These are phyloP conservation scores for Heliconius aoede DNA, from an alignment of 2,888 invertebrate genomes.

Conservation along the genomic window DNA sequence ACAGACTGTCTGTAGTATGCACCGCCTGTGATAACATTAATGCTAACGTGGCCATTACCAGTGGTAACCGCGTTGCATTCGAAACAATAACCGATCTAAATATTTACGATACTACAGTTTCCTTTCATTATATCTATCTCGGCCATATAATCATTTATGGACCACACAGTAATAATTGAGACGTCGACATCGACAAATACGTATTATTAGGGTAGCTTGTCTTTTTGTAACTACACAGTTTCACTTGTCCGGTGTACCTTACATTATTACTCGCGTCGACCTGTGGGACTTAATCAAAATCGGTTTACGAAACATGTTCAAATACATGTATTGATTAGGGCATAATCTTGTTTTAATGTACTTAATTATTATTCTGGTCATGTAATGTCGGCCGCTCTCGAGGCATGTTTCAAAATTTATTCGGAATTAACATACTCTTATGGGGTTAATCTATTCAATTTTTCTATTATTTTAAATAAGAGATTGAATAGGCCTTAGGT, in stretches of 20 bases:
- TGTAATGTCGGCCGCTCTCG: slow-evolving; percentile 57
- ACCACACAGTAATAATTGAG: slow-evolving; percentile 81
- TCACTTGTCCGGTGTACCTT: slow-evolving; percentile 52
- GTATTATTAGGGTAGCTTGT: slow-evolving; percentile 60
- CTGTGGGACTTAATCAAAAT: slow-evolving; percentile 60
- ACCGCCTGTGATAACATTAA: slow-evolving; percentile 67
- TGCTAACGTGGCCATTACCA: slow-evolving; percentile 76
- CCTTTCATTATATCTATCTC: slow-evolving; percentile 61
- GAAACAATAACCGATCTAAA: slow-evolving; percentile 75
- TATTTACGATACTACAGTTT: slow-evolving; percentile 72
- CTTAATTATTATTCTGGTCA: slow-evolving; percentile 67
- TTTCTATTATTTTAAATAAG: slow-evolving; percentile 18
- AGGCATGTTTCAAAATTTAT: slow-evolving; percentile 58
- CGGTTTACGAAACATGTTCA: slow-evolving; percentile 59
- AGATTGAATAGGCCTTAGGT: background rate
- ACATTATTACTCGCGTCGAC: slow-evolving; percentile 53
- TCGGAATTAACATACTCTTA: slow-evolving; percentile 44
- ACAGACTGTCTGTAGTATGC: slow-evolving; percentile 69
- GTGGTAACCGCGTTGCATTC: slow-evolving; percentile 70
- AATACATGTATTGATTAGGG: slow-evolving; percentile 60
- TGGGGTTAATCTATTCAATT: slow-evolving; percentile 34
- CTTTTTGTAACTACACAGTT: slow-evolving; percentile 60
- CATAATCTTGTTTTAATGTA: slow-evolving; percentile 69
- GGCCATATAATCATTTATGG: slow-evolving; percentile 69
- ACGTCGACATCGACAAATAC: slow-evolving; percentile 64